A percentile compares a stretch with the other conserved stretches of the same genome.
Evolutionary conservation across 2,888 invertebrate genomes (phyloP).

Genomic region (Clepsis dumicolana): DNA sequence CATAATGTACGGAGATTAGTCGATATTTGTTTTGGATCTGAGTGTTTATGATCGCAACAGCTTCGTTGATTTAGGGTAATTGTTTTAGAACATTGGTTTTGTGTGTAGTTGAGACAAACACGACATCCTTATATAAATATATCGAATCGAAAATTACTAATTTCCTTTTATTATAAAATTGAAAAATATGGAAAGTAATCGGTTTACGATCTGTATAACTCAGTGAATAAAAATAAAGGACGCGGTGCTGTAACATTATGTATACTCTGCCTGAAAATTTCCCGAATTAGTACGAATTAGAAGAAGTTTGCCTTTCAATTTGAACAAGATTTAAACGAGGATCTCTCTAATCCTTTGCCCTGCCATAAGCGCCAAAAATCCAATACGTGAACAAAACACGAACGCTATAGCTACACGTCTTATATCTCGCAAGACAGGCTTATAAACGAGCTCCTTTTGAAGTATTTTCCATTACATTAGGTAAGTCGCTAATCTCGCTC

Average conservation of each 20-base stretch:
- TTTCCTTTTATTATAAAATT: neutral
- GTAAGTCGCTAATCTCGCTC: conserved; percentile 70
- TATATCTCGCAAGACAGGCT: conserved; percentile 52
- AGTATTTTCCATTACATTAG: conserved; percentile 75
- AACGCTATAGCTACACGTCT: conserved; percentile 45
- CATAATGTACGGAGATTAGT: conserved; percentile 24
- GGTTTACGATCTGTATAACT: no score
- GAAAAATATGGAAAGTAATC: neutral
- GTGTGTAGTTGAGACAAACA: conserved; percentile 15
- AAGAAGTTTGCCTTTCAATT: neutral
- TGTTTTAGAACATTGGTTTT: conserved; percentile 16
- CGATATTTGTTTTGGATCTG: conserved; percentile 38
- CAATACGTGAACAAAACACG: conserved; percentile 37
- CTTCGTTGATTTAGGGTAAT: conserved; percentile 31
- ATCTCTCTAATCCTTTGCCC: conserved; percentile 13
- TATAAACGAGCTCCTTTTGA: conserved; percentile 62
- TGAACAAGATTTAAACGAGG: neutral
- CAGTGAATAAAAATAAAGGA: no score
- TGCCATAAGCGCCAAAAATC: conserved; percentile 14
- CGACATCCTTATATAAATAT: neutral
- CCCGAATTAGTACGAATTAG: neutral
- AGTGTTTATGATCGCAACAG: conserved; percentile 26
- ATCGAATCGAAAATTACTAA: neutral
- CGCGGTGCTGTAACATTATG: no score
- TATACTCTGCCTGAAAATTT: no score